Percentiles rank a stretch among this genome's conserved stretches.
These are phyloP conservation scores for Phaenicophaeus curvirostris DNA, from an alignment of 2,797 vertebrate species.

Conservation along the genomic window DNA sequence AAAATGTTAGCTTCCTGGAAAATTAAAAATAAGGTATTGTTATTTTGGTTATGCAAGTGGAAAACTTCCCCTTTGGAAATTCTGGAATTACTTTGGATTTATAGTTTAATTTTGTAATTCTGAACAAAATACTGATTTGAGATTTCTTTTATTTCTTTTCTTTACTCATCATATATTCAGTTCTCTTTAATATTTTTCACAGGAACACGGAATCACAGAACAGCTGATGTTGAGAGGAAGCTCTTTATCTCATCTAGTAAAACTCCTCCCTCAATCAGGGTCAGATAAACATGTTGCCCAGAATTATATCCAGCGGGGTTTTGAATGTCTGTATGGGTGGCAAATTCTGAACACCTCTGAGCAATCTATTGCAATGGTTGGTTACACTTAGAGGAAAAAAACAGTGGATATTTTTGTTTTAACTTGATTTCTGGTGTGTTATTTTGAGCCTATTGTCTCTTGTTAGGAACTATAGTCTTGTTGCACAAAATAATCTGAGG, in stretches of 20 bases:
- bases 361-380: background rate
- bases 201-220: background rate
- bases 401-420: background rate
- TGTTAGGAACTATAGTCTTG: too few species aligned
- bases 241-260: accelerated
- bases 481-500: too few species aligned
- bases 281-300: background rate
- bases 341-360: background rate
- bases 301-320: background rate
- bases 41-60: background rate
- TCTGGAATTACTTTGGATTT: background rate
- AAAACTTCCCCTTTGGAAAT: background rate
- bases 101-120: background rate
- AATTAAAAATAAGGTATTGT: background rate
- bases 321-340: background rate
- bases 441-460: background rate
- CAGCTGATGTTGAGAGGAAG: background rate
- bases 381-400: background rate
- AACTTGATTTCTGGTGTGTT: background rate
- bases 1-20: background rate
- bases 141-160: background rate
- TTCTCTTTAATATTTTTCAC: background rate
- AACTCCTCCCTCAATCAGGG: accelerated
- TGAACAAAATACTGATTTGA: background rate
- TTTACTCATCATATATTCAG: background rate